Conservation (phyloP, 1,140 invertebrate genomes). For the Drosophila neocordata region DNA sequence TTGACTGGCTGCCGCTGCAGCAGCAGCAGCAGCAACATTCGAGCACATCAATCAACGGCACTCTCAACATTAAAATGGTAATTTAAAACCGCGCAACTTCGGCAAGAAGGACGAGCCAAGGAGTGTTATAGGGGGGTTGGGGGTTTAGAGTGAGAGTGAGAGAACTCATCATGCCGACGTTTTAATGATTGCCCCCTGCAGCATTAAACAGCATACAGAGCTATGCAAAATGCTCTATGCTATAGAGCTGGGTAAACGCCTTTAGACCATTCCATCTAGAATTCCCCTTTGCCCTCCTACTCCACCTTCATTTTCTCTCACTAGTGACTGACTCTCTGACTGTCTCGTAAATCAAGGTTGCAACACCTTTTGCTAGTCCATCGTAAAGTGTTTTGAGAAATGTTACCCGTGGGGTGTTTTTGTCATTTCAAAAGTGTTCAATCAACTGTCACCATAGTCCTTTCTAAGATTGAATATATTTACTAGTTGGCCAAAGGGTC, state of each 20-base stretch:
- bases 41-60: slow-evolving; percentile 73
- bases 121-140: not conserved
- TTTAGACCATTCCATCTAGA: slow-evolving; percentile 5
- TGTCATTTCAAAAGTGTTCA: slow-evolving; percentile 78
- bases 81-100: slow-evolving; percentile 67
- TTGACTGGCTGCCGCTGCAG: slow-evolving; percentile 53
- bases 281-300: slow-evolving; percentile 5
- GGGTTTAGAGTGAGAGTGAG: slow-evolving; percentile 19
- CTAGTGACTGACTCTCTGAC: not conserved
- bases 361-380: slow-evolving; percentile 55
- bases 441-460: slow-evolving; percentile 70
- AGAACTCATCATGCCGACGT: slow-evolving; percentile 75
- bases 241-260: slow-evolving; percentile 34
- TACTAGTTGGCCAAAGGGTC: slow-evolving; percentile 5
- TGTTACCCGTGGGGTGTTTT: slow-evolving; percentile 78
- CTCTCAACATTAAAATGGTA: slow-evolving; percentile 78
- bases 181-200: slow-evolving; percentile 73
- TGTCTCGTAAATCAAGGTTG: slow-evolving; percentile 73
- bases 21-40: slow-evolving; percentile 28
- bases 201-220: slow-evolving; percentile 4
- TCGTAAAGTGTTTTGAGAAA: slow-evolving; percentile 80
- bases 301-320: not conserved
- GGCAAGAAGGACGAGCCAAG: slow-evolving; percentile 15
- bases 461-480: slow-evolving; percentile 45
- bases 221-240: slow-evolving; percentile 51